Conservation (phyloP, 1,140 invertebrate genomes). For the Drosophila nikananu region DNA sequence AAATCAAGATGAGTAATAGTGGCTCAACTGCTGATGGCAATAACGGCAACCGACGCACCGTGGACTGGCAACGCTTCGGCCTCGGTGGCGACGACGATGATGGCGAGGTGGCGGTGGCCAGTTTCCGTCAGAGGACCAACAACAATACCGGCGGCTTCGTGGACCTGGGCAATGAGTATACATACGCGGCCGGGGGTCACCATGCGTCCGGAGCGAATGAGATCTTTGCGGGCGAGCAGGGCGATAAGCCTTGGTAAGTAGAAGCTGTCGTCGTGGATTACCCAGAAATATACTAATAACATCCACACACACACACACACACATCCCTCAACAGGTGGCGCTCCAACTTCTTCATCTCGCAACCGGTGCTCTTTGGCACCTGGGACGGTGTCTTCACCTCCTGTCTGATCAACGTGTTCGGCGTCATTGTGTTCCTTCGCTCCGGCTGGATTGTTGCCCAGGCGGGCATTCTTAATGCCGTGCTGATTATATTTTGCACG, state of each 20-base stretch:
- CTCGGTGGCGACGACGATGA: slow-evolving; percentile 85
- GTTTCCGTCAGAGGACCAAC: slow-evolving; percentile 85
- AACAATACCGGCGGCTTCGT: slow-evolving; percentile 89
- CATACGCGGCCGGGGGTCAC: slow-evolving; percentile 91
- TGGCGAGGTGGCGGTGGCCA: slow-evolving; percentile 68
- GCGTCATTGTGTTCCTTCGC: slow-evolving; percentile 97
- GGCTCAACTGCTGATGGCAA: slow-evolving; percentile 54
- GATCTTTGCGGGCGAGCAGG: slow-evolving; percentile 95
- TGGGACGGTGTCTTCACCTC: slow-evolving; percentile 96
- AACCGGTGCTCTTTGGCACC: slow-evolving; percentile 97
- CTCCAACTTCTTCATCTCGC: slow-evolving; percentile 96
- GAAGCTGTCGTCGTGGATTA: background rate
- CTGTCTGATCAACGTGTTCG: slow-evolving; percentile 98
- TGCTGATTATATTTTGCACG: slow-evolving; percentile 94
- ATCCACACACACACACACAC: background rate
- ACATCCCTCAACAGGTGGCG: slow-evolving; percentile 91
- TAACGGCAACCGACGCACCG: slow-evolving; percentile 69
- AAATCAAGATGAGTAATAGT: slow-evolving; percentile 69
- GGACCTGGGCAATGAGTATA: slow-evolving; percentile 90
- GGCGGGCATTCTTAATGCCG: slow-evolving; percentile 95
- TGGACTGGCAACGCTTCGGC: slow-evolving; percentile 82
- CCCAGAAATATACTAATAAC: background rate
- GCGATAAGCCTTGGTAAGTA: slow-evolving; percentile 82
- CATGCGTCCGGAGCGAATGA: slow-evolving; percentile 94
- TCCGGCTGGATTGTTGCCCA: slow-evolving; percentile 99